phyloP scores from a whole-genome alignment of 2,888 invertebrate species.

The Odontocolon sp. region DNA sequence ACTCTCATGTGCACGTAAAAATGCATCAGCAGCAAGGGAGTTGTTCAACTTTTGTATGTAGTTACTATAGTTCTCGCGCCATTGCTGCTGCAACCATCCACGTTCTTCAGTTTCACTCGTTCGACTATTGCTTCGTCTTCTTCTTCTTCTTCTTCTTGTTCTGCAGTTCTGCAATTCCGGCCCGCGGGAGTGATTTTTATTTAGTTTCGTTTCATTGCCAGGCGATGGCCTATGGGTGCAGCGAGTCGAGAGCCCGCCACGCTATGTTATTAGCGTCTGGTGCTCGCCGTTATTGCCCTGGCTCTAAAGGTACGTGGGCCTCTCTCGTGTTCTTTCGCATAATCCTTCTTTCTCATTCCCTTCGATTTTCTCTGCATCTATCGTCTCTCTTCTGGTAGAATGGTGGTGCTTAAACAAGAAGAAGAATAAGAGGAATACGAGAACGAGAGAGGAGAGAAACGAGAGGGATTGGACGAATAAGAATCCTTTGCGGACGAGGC shows the following conservation, averaged over 20 bases:
- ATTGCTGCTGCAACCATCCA: constrained; percentile 27
- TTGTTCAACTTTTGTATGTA: not conserved
- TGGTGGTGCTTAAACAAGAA: constrained; percentile 44
- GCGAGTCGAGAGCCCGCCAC: constrained; percentile 69
- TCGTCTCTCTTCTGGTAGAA: constrained; percentile 61
- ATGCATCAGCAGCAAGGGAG: too few relatives aligned
- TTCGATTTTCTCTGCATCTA: constrained; percentile 53
- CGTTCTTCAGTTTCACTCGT: not conserved
- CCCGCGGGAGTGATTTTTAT: constrained; percentile 75
- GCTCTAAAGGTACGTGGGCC: constrained; percentile 71
- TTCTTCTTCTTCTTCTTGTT: constrained; percentile 52
- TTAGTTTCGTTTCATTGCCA: constrained; percentile 79
- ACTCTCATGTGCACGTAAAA: not conserved
- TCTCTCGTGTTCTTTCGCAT: constrained; percentile 57
- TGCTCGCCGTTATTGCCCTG: constrained; percentile 80
- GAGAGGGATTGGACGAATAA: constrained; percentile 74
- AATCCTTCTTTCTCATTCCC: constrained; percentile 53
- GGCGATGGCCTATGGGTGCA: constrained; percentile 80
- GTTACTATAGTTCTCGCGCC: constrained; percentile 40
- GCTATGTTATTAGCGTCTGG: constrained; percentile 81
- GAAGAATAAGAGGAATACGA: constrained; percentile 47
- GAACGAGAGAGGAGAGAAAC: constrained; percentile 65
- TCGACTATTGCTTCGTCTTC: constrained; percentile 42
- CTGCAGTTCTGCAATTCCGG: constrained; percentile 68
- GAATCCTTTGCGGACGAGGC: constrained; percentile 67